Evolutionary conservation across 2,113 vertebrate genomes (phyloP), one percentile per base, ranked within the genome.

Genomic region (Otolemur garnettii): DNA sequence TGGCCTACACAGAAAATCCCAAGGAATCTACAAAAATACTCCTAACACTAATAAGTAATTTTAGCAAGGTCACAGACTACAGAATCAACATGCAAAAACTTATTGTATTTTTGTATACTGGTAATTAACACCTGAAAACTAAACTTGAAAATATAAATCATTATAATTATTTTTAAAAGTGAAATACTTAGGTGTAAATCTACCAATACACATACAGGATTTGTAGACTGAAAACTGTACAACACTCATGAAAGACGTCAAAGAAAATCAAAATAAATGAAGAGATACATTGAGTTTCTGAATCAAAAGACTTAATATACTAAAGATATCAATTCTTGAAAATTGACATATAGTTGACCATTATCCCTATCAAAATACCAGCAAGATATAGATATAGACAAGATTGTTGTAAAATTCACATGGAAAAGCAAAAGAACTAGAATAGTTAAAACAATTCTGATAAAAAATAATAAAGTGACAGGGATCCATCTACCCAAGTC

Each of bases 201-300:
- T 81, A 30, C 66, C 6, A 64, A 38, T 53, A 66, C 4, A 72
- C 24, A n/a, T 30, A 35, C 7, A 68, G 35, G 3, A 68, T 7
- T 3, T 57, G 0, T 28, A 26, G 69, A 30, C 59, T n/a, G 26
- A 69, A 95, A 89, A 75, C 66, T 82, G 57, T 10, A 64, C 38
- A 60, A 79, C 3, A 84, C 6, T 77, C 17, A 80, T 85, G 66
- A 82, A 82, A 64, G 42, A 84, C 86, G 80, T 94, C 35, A 53
- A 91, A 93, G 35, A 30, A 17, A 22, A 91, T 62, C 72, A 93
- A 93, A 71, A 93, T 81, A 93, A 80, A 90, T 64, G 11, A 5
- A 35, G 19, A 84, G 15, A 71, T 55, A 55, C n/a, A 81, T 59
- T 59, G 1, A 90, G 18, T 93, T 87, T 83, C 62, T 93, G 55